Evolutionary conservation across 1,140 invertebrate genomes (phyloP), one percentile per base, ranked within the genome.

Genomic region (Subanguina moxae): DNA sequence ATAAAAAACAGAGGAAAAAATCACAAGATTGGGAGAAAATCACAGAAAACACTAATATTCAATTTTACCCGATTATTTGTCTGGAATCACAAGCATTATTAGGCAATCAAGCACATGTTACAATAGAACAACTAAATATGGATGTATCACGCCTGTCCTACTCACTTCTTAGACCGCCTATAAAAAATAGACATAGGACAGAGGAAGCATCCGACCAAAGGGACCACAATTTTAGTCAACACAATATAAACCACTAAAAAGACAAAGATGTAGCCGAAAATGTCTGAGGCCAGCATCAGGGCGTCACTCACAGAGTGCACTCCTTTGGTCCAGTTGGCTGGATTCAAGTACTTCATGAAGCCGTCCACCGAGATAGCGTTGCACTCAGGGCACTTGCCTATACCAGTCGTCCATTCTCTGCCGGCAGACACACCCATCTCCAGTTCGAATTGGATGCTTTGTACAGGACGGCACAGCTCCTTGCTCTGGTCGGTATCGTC

Each of bases 281-380:
- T 69, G 30, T 76, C 71, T 13, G 66, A 64, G 17, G 72, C 62
- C 15, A 76, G 32, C 46, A 78, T 75, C 13, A 78, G 46, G 27
- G 64, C 76, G 11, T 76, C 74, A 25, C 58, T 64, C 9, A 76
- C 62, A 13, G 74, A 78, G 38, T 62, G 45, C 23, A 76, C 63
- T 28, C 71, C 76, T 62, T 74, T 76, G 23, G 65, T 48, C 74
- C 74, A 76, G 27, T 75, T 70, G 9, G 66, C 70, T 19, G 74
- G 74, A 68, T 76, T 76, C 52, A 76, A 56, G 45, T 74, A 76
- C 27, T 78, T 74, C 58, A 76, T 65, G 52, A 76, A 76, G 13
- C 74, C 74, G 25, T 76, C 68, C 3, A 74, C 57, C 13, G 65
- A 43, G 1, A 75, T 72, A 42, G 64, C 56, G 43, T 76, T 76